These are phyloP conservation scores for Drosophila santomea DNA, from an alignment of 1,140 invertebrate genomes.

Conservation along the genomic window DNA sequence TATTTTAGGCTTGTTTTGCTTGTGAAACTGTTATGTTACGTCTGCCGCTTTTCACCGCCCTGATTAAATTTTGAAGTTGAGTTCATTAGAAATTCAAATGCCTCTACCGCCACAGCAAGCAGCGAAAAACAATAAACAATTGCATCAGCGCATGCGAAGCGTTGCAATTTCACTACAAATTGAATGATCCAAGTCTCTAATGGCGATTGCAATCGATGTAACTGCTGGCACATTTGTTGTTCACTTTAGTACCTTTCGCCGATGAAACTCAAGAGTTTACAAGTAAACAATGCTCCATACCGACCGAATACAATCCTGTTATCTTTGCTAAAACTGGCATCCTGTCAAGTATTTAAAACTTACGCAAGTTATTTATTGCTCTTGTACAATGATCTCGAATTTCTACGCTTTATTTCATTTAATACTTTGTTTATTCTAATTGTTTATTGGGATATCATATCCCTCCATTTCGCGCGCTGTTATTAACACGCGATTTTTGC, in stretches of 20 bases:
- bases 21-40: neutral
- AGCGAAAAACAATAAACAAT: constrained; percentile 34
- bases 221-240: constrained; percentile 16
- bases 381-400: neutral
- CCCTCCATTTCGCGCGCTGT: constrained; percentile 50
- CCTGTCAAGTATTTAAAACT: too few species aligned
- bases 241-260: neutral
- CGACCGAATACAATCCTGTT: too few species aligned
- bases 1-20: neutral
- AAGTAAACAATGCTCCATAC: too few species aligned
- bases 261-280: too few species aligned
- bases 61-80: constrained; percentile 56
- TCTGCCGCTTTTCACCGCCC: constrained; percentile 14
- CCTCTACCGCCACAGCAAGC: constrained; percentile 25
- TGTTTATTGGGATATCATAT: neutral
- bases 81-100: constrained; percentile 69
- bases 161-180: constrained; percentile 36
- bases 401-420: constrained; percentile 1
- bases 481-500: constrained; percentile 78
- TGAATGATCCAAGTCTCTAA: constrained; percentile 47
- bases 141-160: constrained; percentile 58
- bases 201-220: constrained; percentile 37
- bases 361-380: neutral
- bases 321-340: too few species aligned
- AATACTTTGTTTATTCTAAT: too few species aligned